Evolutionary conservation across 1,140 invertebrate genomes (phyloP).

Genomic region (Apocrypta bakeri): DNA sequence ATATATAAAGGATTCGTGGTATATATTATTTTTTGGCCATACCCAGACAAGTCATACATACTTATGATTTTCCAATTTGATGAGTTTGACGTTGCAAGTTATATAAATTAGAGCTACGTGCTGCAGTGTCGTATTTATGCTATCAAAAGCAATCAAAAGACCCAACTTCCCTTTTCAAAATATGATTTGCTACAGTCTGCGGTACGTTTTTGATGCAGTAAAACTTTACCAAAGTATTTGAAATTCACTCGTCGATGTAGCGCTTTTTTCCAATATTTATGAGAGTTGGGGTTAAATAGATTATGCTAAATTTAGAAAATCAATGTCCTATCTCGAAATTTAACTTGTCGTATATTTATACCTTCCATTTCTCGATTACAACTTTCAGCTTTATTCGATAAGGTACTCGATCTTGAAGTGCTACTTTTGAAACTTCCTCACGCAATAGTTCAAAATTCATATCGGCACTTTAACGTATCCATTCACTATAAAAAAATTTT

Average conservation of each 20-base stretch:
- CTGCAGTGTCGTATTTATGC: background rate
- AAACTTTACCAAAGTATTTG: background rate
- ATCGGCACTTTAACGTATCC: too few relatives aligned
- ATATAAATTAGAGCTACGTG: background rate
- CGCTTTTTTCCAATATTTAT: background rate
- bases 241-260: background rate
- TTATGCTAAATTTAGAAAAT: background rate
- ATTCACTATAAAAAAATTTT: too few relatives aligned
- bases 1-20: background rate
- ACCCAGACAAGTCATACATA: too few relatives aligned
- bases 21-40: background rate
- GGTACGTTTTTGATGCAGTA: background rate
- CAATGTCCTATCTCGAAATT: background rate
- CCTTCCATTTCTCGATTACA: background rate
- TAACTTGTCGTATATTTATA: background rate
- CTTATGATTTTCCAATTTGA: too few relatives aligned
- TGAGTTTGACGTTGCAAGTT: too few relatives aligned
- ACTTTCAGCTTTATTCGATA: too few relatives aligned
- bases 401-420: too few relatives aligned
- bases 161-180: background rate
- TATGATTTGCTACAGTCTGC: background rate
- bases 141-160: background rate
- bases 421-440: too few relatives aligned
- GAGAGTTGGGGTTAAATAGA: too few relatives aligned
- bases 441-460: too few relatives aligned